Evolutionary conservation across 92 coral and sea anemone species (phyloP).

Genomic region (Epizoanthus illoricatus): DNA sequence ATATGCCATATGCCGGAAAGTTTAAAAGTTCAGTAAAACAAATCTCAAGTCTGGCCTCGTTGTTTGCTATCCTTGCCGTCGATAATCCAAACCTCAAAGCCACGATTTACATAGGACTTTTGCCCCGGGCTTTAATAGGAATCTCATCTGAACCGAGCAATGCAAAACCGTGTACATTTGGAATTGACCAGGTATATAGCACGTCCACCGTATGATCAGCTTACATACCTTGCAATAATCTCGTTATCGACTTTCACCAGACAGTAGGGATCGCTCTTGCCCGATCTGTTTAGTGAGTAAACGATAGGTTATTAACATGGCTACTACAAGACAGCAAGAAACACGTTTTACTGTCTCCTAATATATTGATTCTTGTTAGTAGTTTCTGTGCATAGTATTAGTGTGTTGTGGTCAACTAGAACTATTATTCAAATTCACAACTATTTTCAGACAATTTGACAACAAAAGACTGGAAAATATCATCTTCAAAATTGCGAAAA

Average conservation of each 20-base stretch:
- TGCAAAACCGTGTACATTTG: too few relatives aligned
- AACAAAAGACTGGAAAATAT: background rate
- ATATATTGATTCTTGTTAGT: background rate
- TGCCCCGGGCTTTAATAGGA: background rate
- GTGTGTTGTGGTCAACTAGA: too few relatives aligned
- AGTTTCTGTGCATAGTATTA: too few relatives aligned
- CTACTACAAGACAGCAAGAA: background rate
- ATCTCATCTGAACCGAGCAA: too few relatives aligned
- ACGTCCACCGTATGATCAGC: background rate
- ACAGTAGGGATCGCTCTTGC: constrained; percentile 96
- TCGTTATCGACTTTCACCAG: constrained; percentile 88
- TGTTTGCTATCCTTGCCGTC: background rate
- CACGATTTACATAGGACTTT: background rate
- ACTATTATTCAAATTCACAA: too few relatives aligned
- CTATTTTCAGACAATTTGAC: background rate
- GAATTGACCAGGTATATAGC: background rate
- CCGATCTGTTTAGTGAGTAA: constrained; percentile 56
- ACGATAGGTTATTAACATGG: background rate
- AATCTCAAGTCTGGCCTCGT: background rate
- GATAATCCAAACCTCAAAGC: background rate
- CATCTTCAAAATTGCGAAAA: too few relatives aligned
- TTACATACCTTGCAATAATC: constrained; percentile 82
- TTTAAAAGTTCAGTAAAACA: background rate
- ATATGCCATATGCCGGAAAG: background rate
- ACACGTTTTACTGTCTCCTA: background rate